Base-by-base conservation (phyloP, 2,113 vertebrate species). In the Crypturellus undulatus region DNA sequence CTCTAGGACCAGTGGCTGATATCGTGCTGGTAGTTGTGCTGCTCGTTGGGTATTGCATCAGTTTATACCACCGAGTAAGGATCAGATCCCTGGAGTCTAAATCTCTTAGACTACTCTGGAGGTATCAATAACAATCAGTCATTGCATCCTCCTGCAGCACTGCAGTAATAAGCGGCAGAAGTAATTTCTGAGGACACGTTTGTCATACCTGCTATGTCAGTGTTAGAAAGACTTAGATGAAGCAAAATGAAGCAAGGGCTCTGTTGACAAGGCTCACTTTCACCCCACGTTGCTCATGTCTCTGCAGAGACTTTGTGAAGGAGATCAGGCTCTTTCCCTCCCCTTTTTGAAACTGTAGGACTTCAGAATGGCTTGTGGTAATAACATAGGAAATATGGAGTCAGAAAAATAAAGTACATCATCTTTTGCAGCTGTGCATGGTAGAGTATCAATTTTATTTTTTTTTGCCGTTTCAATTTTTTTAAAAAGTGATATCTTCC, bases 31-130 rank as follows among this genome's bases (percentile, higher is more conserved):
- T 4, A 20, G 20, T 30, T 89, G 69, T 56, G n/a, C 26, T 22
- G 47, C 79, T 81, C 36, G 38, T 70, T 36, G 63, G 70, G 26
- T 4, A 1, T 49, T 67, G 15, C 42, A 18, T 30, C 38, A 24
- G 6, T 67, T 87, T 51, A 45, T 18, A 25, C 0, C 0, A 28
- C 0, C 0, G 40, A 56, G 42, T 68, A 42, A 59, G 58, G 15
- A 45, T 54, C 56, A 20, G 47, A 49, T 38, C 69, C 18, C 25
- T 67, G 62, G 17, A 75, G 58, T 51, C 62, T 70, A 26, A 42
- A 3, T 59, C 18, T 92, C 42, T 54, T 19, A 68, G 67, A 25
- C 34, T 76, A 32, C 43, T 85, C 42, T 59, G 21, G 12, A 47
- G 38, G 49, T 24, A 10, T 70, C 76, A 82, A 8, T 58, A 52